Conservation (phyloP, 2,113 vertebrate genomes). For the Capreolus pygargus region DNA sequence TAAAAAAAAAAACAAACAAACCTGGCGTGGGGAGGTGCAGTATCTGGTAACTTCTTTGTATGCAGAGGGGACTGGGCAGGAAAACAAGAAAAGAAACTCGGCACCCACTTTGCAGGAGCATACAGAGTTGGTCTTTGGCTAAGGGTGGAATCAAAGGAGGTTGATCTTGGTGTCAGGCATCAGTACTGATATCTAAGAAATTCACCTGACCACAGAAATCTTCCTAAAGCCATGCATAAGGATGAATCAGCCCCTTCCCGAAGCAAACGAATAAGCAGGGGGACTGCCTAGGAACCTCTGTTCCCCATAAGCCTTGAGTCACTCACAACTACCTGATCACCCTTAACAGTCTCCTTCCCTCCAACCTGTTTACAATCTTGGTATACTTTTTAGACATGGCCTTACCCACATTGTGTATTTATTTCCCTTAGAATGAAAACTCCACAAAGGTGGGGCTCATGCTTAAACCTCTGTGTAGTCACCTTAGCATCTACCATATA, state of each 20-base stretch:
- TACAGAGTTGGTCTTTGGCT: not conserved
- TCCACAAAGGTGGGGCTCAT: not conserved
- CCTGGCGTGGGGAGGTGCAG: rapidly evolving
- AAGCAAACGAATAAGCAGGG: not conserved
- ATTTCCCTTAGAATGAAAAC: not conserved
- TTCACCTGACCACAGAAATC: not conserved
- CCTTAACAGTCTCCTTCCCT: not conserved
- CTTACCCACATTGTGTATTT: not conserved
- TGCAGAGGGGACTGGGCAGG: not conserved
- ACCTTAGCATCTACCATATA: not conserved
- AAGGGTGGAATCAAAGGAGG: not conserved
- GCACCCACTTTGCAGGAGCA: not conserved
- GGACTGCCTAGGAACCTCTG: too few relatives aligned
- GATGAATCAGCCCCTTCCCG: not conserved
- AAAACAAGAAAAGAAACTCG: not conserved
- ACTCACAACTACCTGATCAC: not conserved
- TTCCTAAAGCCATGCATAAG: not conserved
- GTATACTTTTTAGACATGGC: not conserved
- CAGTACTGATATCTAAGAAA: not conserved
- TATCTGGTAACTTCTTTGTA: not conserved
- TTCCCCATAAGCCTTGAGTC: not conserved
- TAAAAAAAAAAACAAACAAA: not conserved
- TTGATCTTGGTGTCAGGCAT: not conserved
- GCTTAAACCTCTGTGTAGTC: not conserved
- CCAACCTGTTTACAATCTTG: not conserved